phyloP scores from a whole-genome alignment of 1,140 invertebrate species.

The Pemphigus obesinymphae region DNA sequence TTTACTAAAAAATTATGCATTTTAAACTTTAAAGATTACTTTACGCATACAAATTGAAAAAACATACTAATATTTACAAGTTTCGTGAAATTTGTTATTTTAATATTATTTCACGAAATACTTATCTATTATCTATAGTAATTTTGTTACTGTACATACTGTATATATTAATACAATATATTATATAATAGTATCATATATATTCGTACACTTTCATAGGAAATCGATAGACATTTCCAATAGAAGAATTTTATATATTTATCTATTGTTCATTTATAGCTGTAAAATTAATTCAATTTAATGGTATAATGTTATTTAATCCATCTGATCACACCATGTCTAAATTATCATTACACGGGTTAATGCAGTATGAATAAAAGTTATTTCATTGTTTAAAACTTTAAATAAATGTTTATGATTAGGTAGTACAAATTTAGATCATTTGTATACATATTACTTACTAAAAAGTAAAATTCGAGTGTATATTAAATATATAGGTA shows the following conservation, averaged over 20 bases:
- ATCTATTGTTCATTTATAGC: background rate
- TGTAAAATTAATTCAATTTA: conserved; percentile 20
- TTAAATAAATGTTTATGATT: background rate
- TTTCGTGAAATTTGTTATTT: too few species aligned
- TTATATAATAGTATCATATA: background rate
- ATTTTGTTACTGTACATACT: too few species aligned
- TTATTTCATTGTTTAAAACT: background rate
- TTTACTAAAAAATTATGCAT: too few species aligned
- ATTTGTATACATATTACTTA: too few species aligned
- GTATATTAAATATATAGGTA: too few species aligned
- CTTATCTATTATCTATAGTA: too few species aligned
- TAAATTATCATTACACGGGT: background rate
- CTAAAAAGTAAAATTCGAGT: background rate
- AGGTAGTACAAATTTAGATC: background rate
- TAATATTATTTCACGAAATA: too few species aligned
- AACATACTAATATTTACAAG: background rate
- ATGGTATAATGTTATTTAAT: background rate
- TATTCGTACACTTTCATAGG: too few species aligned
- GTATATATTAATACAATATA: too few species aligned
- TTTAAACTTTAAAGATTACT: too few species aligned
- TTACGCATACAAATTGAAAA: too few species aligned
- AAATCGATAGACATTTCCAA: background rate
- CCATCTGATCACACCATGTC: background rate
- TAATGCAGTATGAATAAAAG: background rate
- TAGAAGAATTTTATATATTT: background rate